A percentile compares a stretch with the other conserved stretches of the same genome.
Evolutionary conservation across 2,888 invertebrate species (phyloP).

Genomic region (Serripes groenlandicus): DNA sequence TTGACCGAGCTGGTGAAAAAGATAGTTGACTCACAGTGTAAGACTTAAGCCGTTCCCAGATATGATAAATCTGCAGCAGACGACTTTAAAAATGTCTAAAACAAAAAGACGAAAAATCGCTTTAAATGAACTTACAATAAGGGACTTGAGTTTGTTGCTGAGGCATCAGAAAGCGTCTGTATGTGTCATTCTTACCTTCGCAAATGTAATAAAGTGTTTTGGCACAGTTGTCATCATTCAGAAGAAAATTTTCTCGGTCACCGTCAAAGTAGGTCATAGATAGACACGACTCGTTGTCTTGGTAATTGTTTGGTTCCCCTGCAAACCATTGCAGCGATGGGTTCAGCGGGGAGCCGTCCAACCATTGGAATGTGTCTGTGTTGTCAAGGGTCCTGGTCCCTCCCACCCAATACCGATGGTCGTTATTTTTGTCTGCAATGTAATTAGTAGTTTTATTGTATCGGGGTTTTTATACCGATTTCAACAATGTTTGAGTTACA

Average conservation of each 20-base stretch:
- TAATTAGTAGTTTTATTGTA: no score
- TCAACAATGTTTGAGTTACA: neutral
- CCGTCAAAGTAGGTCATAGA: constrained; percentile 20
- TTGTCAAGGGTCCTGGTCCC: constrained; percentile 22
- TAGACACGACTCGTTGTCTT: constrained; percentile 24
- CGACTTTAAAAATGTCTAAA: no score
- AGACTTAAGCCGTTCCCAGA: no score
- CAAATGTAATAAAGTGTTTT: constrained; percentile 30
- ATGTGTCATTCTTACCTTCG: constrained; percentile 50
- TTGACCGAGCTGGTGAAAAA: no score
- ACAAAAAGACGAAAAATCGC: no score
- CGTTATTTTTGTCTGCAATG: constrained; percentile 16
- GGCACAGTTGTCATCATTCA: constrained; percentile 45
- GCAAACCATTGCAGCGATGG: constrained; percentile 14
- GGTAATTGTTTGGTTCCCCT: constrained; percentile 39
- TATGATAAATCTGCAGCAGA: no score
- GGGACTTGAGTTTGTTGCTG: no score
- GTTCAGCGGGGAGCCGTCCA: constrained; percentile 23
- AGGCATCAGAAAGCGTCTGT: no score
- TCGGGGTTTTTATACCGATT: neutral
- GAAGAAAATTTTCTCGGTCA: neutral
- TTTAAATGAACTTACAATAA: no score
- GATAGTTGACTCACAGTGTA: no score
- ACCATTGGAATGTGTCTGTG: constrained; percentile 22
- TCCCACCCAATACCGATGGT: constrained; percentile 34